A percentile compares a stretch with the other conserved stretches of the same genome.
Conservation (phyloP, 2,113 vertebrate genomes). For the Urocolius indicus region DNA sequence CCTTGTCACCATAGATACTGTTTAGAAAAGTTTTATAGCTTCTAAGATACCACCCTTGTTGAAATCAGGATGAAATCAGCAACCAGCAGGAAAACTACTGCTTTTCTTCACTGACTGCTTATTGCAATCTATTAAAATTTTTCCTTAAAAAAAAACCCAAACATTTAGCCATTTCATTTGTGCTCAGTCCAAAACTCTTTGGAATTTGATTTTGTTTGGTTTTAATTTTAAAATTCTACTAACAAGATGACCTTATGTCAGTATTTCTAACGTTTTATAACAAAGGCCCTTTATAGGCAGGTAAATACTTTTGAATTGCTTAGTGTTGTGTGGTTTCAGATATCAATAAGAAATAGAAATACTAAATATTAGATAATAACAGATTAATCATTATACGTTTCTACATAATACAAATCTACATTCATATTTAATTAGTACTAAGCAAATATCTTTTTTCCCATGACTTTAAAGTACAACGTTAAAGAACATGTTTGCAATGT, state of each 20-base stretch:
- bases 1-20: not conserved
- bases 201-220: no score
- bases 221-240: not conserved
- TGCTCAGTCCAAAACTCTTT: not conserved
- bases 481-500: constrained; percentile 15
- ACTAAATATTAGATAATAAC: not conserved
- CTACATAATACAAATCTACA: not conserved
- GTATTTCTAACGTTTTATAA: not conserved
- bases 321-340: not conserved
- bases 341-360: not conserved
- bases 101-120: not conserved
- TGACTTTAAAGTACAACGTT: not conserved
- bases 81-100: not conserved
- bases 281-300: not conserved
- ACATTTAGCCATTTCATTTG: not conserved
- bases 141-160: no score
- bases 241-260: not conserved
- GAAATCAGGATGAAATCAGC: not conserved
- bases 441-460: not conserved
- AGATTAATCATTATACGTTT: not conserved
- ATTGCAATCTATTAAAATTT: not conserved
- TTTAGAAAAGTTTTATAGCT: not conserved
- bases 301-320: not conserved
- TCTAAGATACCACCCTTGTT: not conserved
- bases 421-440: not conserved